phyloP scores from a whole-genome alignment of 2,113 vertebrate genomes.

The Pollimyrus isidori region DNA sequence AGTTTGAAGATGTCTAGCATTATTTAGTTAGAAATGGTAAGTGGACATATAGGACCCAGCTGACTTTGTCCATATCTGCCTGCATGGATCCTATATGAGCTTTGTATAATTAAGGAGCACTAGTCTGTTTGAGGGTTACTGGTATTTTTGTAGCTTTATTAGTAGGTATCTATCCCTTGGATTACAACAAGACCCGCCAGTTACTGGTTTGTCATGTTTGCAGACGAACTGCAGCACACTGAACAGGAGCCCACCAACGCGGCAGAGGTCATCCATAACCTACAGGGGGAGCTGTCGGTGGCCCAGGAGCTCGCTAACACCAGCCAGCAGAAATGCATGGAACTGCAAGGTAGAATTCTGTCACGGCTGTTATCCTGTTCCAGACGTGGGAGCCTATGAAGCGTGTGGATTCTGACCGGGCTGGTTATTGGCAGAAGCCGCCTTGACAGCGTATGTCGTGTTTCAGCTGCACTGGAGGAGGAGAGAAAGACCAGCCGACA shows the following conservation, averaged over 20 bases:
- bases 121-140: neutral
- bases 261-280: constrained; percentile 80
- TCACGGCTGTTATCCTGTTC: neutral
- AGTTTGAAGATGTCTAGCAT: constrained; percentile 1
- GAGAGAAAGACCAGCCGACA: constrained; percentile 75
- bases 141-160: neutral
- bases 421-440: neutral
- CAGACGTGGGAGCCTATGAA: neutral
- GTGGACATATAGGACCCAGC: neutral
- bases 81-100: neutral
- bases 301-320: constrained; percentile 79
- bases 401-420: neutral
- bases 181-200: neutral
- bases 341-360: constrained; percentile 81
- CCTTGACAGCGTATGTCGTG: neutral
- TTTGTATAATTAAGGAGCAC: neutral
- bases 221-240: constrained; percentile 80
- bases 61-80: neutral
- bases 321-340: constrained; percentile 83
- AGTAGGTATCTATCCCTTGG: constrained; percentile 14
- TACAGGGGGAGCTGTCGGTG: constrained; percentile 80
- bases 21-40: neutral
- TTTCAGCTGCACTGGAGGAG: constrained; percentile 76
- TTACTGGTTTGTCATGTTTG: constrained; percentile 13
- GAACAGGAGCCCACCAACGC: constrained; percentile 76